These are phyloP conservation scores for Selenia dentaria DNA, from an alignment of 2,888 invertebrate species.

Conservation along the genomic window DNA sequence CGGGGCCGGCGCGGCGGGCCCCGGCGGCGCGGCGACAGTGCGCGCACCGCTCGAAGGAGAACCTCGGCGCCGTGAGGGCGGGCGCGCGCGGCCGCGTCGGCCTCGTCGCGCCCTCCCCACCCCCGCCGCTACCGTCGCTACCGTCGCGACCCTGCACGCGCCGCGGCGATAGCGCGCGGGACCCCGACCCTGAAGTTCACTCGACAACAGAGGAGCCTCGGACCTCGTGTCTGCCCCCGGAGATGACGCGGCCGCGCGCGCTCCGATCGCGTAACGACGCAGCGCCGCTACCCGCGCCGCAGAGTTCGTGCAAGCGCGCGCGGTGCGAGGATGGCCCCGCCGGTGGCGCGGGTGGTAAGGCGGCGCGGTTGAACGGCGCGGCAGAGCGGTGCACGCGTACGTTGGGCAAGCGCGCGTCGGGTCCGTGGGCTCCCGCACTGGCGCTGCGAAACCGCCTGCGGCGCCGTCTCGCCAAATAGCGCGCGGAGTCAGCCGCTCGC, in stretches of 20 bases:
- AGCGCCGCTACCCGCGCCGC: slow-evolving; percentile 22
- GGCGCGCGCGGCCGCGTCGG: slow-evolving; percentile 60
- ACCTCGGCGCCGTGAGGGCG: slow-evolving; percentile 63
- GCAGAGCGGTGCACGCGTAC: slow-evolving; percentile 49
- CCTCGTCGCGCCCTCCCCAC: slow-evolving; percentile 44
- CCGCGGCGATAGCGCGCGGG: slow-evolving; percentile 44
- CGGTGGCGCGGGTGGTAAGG: slow-evolving; percentile 32
- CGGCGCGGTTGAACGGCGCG: slow-evolving; percentile 34
- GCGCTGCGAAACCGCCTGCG: slow-evolving; percentile 74
- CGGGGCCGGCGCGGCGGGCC: slow-evolving; percentile 67
- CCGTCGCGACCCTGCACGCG: slow-evolving; percentile 40
- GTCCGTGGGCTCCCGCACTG: slow-evolving; percentile 71
- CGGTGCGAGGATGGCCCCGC: slow-evolving; percentile 33
- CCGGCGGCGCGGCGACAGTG: slow-evolving; percentile 64
- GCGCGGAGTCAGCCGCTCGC: neutral
- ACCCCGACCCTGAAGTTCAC: slow-evolving; percentile 39
- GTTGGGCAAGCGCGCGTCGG: slow-evolving; percentile 57
- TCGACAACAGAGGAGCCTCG: slow-evolving; percentile 31
- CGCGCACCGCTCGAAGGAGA: slow-evolving; percentile 74
- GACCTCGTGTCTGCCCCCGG: slow-evolving; percentile 37
- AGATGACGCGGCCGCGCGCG: slow-evolving; percentile 44
- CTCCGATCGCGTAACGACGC: slow-evolving; percentile 57
- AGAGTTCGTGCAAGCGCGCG: slow-evolving; percentile 38
- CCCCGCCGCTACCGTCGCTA: slow-evolving; percentile 33
- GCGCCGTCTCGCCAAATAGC: slow-evolving; percentile 71